phyloP scores from a whole-genome alignment of 2,113 vertebrate genomes.

The Carlito syrichta region DNA sequence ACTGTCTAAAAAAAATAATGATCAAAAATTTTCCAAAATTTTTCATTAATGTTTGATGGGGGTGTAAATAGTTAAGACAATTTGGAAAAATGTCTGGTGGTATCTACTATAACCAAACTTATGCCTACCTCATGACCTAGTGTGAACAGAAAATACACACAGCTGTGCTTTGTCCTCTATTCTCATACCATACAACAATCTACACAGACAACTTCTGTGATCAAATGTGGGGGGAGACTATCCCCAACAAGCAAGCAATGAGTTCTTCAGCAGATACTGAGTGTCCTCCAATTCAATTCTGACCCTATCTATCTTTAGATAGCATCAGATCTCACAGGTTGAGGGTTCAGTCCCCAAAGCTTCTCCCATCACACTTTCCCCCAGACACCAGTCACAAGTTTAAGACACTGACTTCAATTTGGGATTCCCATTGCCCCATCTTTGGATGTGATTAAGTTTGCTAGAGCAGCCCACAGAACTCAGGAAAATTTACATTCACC shows the following conservation, averaged over 20 bases:
- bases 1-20: not conserved
- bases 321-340: too few species aligned
- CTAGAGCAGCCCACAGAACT: not conserved
- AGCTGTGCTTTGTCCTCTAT: not conserved
- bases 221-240: not conserved
- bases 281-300: not conserved
- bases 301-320: too few species aligned
- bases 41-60: not conserved
- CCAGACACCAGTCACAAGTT: not conserved
- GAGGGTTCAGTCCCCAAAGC: too few species aligned
- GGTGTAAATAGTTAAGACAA: not conserved
- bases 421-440: not conserved
- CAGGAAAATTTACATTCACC: not conserved
- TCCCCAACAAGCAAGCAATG: not conserved
- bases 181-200: not conserved
- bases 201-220: not conserved
- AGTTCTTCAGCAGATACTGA: not conserved
- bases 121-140: not conserved
- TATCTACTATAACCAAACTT: not conserved
- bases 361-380: too few species aligned
- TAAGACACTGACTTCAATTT: not conserved
- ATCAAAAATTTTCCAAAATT: not conserved
- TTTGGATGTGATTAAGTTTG: not conserved
- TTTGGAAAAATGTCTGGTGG: not conserved
- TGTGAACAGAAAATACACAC: not conserved